Conservation (phyloP, 2,888 invertebrate genomes). For the Emesis russula region DNA sequence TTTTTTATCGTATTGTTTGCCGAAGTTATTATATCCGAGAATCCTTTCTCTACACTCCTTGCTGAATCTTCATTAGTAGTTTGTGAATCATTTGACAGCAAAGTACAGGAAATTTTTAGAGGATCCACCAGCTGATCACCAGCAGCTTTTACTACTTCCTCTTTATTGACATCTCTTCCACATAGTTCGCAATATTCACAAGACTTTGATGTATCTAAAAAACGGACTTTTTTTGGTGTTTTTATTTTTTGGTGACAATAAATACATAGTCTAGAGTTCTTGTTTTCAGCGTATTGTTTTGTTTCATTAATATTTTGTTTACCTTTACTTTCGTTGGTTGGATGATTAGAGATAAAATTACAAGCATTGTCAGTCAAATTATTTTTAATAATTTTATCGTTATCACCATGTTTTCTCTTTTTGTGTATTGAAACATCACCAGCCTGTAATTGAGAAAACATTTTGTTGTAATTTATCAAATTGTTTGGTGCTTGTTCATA, state of each 20-base stretch:
- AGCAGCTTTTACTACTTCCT: constrained; percentile 69
- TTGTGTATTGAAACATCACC: too few species aligned
- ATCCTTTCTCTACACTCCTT: background rate
- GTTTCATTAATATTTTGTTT: background rate
- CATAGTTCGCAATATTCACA: constrained; percentile 70
- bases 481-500: too few species aligned
- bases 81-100: background rate
- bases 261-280: constrained; percentile 17
- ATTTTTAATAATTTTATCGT: too few species aligned
- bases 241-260: constrained; percentile 28
- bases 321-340: background rate
- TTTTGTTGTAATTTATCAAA: too few species aligned
- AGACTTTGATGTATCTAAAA: constrained; percentile 45
- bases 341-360: too few species aligned
- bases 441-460: too few species aligned
- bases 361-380: too few species aligned
- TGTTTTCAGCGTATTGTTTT: too few species aligned
- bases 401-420: too few species aligned
- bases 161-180: constrained; percentile 59
- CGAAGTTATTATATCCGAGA: background rate
- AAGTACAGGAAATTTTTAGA: background rate
- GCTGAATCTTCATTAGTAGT: background rate
- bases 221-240: constrained; percentile 51
- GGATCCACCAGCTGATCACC: constrained; percentile 38
- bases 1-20: constrained; percentile 29